Conservation (phyloP, 2,797 vertebrate species). For the Dermochelys coriacea region DNA sequence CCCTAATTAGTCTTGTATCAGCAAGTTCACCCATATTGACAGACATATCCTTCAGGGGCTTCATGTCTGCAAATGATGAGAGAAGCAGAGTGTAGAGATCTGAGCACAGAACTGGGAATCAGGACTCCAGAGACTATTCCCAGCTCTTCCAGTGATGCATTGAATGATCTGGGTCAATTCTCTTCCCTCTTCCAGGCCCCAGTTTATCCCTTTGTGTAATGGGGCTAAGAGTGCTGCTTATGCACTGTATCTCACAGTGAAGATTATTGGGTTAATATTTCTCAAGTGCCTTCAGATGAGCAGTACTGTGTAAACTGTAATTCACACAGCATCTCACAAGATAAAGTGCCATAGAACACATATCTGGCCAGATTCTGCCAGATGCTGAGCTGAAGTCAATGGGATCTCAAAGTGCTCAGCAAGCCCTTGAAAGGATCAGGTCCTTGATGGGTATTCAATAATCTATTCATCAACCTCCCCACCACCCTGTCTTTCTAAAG, state of each 20-base stretch:
- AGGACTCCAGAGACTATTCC: background rate
- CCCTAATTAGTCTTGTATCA: no score
- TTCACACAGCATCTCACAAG: rapidly evolving
- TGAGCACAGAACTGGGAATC: background rate
- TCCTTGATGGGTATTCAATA: constrained; percentile 53
- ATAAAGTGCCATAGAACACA: background rate
- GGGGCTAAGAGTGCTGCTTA: rapidly evolving
- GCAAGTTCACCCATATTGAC: background rate
- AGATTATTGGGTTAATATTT: rapidly evolving
- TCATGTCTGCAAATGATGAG: background rate
- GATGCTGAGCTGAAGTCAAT: background rate
- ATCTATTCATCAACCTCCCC: constrained; percentile 62
- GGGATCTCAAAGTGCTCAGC: constrained; percentile 49
- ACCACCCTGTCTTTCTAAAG: constrained; percentile 57
- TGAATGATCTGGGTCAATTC: background rate
- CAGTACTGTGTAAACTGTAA: rapidly evolving
- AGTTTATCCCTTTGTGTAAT: background rate
- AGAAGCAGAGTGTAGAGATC: background rate
- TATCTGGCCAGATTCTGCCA: background rate
- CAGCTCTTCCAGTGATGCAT: background rate
- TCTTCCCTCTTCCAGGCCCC: rapidly evolving
- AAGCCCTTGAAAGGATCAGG: constrained; percentile 54
- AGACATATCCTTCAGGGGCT: background rate
- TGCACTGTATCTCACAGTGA: background rate
- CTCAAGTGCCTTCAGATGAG: background rate